phyloP scores from a whole-genome alignment of 2,888 invertebrate species.

The Theretra japonica region DNA sequence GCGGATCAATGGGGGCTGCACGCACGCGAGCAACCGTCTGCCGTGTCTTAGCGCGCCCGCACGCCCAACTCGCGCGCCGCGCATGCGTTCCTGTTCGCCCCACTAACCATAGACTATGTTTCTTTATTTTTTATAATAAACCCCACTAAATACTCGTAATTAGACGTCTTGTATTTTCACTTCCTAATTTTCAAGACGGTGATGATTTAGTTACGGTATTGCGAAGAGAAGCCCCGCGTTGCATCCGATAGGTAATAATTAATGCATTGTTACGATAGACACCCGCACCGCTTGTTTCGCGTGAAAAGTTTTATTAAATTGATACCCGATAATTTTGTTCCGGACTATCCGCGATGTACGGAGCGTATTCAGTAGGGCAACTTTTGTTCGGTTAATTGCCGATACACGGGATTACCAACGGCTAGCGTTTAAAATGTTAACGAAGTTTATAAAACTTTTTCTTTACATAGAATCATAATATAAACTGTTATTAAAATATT shows the following conservation, averaged over 20 bases:
- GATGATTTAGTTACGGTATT: background rate
- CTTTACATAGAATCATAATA: background rate
- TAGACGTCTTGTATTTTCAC: background rate
- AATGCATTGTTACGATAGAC: background rate
- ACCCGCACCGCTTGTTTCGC: background rate
- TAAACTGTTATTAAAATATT: too few species aligned
- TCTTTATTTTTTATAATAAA: constrained; percentile 23
- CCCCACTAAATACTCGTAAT: background rate
- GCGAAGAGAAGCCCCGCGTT: background rate
- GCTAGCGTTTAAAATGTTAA: background rate
- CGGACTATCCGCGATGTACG: background rate
- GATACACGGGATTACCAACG: background rate
- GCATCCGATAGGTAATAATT: background rate
- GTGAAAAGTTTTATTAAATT: constrained; percentile 3
- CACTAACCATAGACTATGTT: constrained; percentile 37
- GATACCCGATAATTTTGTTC: background rate
- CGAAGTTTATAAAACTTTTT: background rate
- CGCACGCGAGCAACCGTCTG: constrained; percentile 60
- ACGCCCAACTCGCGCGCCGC: constrained; percentile 43
- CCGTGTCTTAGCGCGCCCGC: constrained; percentile 49
- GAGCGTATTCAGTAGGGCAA: background rate
- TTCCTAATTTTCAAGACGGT: background rate
- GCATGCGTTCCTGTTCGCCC: constrained; percentile 48
- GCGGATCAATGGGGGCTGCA: constrained; percentile 60
- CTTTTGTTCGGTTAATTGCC: background rate